Evolutionary conservation across 1,140 invertebrate genomes (phyloP), one percentile per base, ranked within the genome.

Genomic region (Drosophila sulfurigaster): DNA sequence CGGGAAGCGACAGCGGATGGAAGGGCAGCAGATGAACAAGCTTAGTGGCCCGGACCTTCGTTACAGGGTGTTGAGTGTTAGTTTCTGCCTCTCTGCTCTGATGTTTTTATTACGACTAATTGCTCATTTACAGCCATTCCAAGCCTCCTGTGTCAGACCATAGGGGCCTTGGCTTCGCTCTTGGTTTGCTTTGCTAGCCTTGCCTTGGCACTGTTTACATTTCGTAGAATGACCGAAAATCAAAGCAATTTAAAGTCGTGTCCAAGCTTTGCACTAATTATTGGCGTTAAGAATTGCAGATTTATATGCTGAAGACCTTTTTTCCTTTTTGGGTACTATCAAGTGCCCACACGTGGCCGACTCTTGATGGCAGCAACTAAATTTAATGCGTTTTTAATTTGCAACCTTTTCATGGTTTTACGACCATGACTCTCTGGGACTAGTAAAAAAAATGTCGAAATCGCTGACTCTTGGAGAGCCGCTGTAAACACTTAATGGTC

Each of bases 81-180:
- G 67, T 71, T 64, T 69, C 52, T 45, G 56, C 48, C 70, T 52
- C 70, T 49, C 38, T 13, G 25, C 60, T 57, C 66, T 70, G 81
- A 83, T 81, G 81, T 81, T 88, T 88, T 88, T 81, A 83, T 88
- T 83, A 68, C 75, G 74, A 77, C 80, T 88, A 88, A 88, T 88
- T 88, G 85, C 81, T 88, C 85, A 89, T 78, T 88, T 83, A 81
- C 78, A 83, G 78, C 25, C 35, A 7, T 38, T 43, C 41, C 57
- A 15, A 16, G 45, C 35, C 49, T 13, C 20, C 28, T 43, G 35
- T 38, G 35, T 38, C 8, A 10, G 35, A 10, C 7, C 35, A 32
- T 32, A 25, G 30, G 5, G 5, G 5, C 30, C 30, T 32, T 32
- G 30, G 20, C 11, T 30, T 15, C 13, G n/a, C 6, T 3, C 38